Evolutionary conservation across 2,113 vertebrate species (phyloP).

Genomic region (Picathartes gymnocephalus): DNA sequence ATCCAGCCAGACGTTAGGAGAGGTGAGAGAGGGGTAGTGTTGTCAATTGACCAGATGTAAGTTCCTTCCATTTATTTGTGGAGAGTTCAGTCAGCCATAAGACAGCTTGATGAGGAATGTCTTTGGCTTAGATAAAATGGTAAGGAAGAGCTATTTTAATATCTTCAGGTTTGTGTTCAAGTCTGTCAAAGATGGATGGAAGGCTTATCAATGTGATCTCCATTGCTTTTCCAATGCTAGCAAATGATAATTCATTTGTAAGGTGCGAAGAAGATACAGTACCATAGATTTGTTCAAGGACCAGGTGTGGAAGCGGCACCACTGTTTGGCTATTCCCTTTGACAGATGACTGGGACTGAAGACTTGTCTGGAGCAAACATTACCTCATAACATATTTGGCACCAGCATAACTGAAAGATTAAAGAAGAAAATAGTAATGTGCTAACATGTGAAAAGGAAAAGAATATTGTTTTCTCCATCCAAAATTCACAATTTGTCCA

Average conservation of each 20-base stretch:
- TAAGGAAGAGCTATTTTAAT: neutral
- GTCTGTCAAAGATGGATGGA: neutral
- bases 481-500: neutral
- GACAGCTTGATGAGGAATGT: neutral
- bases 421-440: slow-evolving; percentile 51
- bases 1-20: neutral
- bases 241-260: neutral
- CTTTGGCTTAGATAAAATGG: neutral
- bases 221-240: neutral
- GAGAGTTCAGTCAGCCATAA: neutral
- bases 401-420: slow-evolving; percentile 27
- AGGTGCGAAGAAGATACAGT: neutral
- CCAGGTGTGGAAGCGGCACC: slow-evolving; percentile 60
- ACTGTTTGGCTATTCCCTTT: slow-evolving; percentile 59
- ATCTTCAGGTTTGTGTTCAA: slow-evolving; percentile 4
- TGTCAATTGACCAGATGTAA: neutral
- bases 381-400: slow-evolving; percentile 64
- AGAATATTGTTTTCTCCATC: neutral
- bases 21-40: neutral
- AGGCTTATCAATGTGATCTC: slow-evolving; percentile 1
- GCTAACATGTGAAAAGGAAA: slow-evolving; percentile 32
- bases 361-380: slow-evolving; percentile 60
- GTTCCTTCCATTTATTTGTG: neutral
- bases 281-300: slow-evolving; percentile 37
- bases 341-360: slow-evolving; percentile 63